Conservation (phyloP, 2,113 vertebrate genomes). For the Acrocephalus kingi region DNA sequence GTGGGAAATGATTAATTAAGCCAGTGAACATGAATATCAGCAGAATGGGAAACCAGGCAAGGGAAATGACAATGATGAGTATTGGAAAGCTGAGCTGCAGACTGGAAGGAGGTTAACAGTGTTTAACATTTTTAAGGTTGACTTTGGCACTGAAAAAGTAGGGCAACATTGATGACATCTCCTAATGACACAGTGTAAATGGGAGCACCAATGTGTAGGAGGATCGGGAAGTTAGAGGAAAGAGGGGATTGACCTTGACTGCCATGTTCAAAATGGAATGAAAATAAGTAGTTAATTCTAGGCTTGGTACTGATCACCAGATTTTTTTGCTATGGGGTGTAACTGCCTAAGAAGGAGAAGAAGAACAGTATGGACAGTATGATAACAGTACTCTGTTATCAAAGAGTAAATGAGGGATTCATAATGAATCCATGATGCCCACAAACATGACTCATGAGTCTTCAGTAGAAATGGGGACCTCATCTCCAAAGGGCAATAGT, state of each 20-base stretch:
- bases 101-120: constrained; percentile 35
- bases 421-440: not conserved
- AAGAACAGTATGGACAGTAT: not conserved
- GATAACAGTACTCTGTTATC: not conserved
- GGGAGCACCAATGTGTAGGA: not conserved
- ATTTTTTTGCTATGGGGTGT: not conserved
- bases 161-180: not conserved
- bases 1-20: constrained; percentile 24
- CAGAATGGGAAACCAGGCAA: not conserved
- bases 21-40: not conserved
- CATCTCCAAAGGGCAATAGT: not conserved
- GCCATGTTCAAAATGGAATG: not conserved
- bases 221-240: not conserved
- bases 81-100: not conserved
- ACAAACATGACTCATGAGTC: not conserved
- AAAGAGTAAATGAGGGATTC: not conserved
- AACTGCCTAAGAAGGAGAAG: not conserved
- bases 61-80: not conserved
- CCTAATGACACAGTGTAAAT: not conserved
- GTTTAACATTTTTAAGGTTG: constrained; percentile 20
- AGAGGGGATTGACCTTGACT: not conserved
- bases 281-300: not conserved
- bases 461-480: not conserved
- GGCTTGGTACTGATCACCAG: not conserved
- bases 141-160: not conserved